Evolutionary conservation across 2,888 invertebrate species (phyloP).

Genomic region (Listrodromus nycthemerus): DNA sequence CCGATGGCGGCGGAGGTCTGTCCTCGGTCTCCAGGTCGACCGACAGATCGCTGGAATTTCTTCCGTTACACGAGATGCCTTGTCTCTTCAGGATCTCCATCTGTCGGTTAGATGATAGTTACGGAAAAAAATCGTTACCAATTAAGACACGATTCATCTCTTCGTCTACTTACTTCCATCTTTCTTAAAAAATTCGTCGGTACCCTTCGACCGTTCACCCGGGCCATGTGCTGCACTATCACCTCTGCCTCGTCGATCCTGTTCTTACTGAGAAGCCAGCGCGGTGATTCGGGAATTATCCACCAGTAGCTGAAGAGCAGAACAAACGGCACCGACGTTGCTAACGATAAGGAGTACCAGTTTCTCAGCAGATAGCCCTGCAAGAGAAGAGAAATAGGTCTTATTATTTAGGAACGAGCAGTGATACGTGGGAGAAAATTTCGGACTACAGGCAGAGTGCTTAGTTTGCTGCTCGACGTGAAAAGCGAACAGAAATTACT

Average conservation of each 20-base stretch:
- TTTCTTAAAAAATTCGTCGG: slow-evolving; percentile 87
- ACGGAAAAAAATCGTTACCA: background rate
- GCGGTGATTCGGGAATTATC: slow-evolving; percentile 90
- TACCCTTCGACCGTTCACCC: slow-evolving; percentile 86
- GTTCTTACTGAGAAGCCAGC: slow-evolving; percentile 89
- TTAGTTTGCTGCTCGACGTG: no score
- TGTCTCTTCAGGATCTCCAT: slow-evolving; percentile 81
- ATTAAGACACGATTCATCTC: background rate
- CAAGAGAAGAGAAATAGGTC: slow-evolving; percentile 22
- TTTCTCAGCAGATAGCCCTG: slow-evolving; percentile 86
- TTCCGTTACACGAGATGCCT: slow-evolving; percentile 81
- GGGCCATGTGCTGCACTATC: slow-evolving; percentile 88
- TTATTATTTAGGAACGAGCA: background rate
- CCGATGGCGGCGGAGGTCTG: slow-evolving; percentile 83
- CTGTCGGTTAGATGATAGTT: slow-evolving; percentile 67
- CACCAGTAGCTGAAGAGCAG: slow-evolving; percentile 88
- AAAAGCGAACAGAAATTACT: no score
- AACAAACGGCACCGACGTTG: slow-evolving; percentile 88
- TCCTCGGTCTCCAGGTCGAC: slow-evolving; percentile 75
- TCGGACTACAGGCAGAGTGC: no score
- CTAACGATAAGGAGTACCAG: slow-evolving; percentile 88
- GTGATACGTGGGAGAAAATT: background rate
- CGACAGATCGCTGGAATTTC: slow-evolving; percentile 76
- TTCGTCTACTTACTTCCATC: slow-evolving; percentile 85
- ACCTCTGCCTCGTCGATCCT: slow-evolving; percentile 88